Conservation (phyloP, 2,797 vertebrate genomes). For the Gambusia yucatana region DNA sequence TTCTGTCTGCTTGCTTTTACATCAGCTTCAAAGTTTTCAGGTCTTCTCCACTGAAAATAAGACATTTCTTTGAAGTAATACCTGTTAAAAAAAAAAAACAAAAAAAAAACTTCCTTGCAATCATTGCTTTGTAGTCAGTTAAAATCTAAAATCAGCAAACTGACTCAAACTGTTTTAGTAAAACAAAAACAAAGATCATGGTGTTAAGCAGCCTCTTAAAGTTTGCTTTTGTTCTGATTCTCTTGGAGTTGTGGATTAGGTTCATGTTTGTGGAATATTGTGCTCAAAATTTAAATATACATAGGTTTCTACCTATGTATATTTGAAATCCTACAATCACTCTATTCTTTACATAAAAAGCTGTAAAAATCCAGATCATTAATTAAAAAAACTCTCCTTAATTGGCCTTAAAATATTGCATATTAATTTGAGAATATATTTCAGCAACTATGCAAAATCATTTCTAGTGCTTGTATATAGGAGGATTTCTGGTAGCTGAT, state of each 20-base stretch:
- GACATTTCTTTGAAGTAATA: background rate
- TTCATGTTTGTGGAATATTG: background rate
- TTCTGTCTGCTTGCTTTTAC: background rate
- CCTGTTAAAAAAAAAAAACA: too few relatives aligned
- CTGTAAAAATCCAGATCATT: background rate
- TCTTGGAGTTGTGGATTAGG: background rate
- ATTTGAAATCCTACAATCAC: background rate
- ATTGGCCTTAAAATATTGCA: background rate
- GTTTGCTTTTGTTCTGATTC: background rate
- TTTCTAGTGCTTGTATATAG: background rate
- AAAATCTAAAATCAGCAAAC: background rate
- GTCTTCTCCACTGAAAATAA: background rate
- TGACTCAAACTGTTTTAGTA: background rate
- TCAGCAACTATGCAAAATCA: background rate
- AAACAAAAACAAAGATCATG: background rate
- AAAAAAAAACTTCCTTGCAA: background rate
- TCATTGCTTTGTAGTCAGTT: background rate
- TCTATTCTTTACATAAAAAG: too few relatives aligned
- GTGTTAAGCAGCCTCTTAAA: background rate
- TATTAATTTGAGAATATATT: background rate
- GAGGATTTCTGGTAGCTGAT: background rate
- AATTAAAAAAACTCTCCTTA: background rate
- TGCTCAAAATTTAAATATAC: background rate
- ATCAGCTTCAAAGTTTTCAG: background rate
- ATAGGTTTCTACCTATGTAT: background rate